Percentiles rank a stretch among this genome's conserved stretches.
phyloP scores from a whole-genome alignment of 1,140 invertebrate species.

The Drosophila pseudoananassae region DNA sequence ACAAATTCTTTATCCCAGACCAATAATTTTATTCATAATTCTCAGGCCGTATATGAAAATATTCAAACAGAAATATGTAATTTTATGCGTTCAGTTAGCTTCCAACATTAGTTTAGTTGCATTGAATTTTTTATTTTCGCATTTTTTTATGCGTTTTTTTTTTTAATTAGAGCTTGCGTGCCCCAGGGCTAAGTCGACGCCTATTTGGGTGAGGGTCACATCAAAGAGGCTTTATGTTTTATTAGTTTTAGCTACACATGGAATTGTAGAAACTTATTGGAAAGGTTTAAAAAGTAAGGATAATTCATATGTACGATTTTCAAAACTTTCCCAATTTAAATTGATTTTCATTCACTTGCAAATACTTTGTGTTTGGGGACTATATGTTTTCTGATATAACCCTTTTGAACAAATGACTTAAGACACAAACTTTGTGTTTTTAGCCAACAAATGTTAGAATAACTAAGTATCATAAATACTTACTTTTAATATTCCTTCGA shows the following conservation, averaged over 20 bases:
- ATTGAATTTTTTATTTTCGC: not conserved
- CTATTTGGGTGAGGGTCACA: constrained; percentile 47
- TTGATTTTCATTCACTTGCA: too few species aligned
- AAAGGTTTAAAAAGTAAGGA: too few species aligned
- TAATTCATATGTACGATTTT: too few species aligned
- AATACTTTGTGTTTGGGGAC: too few species aligned
- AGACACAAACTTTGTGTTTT: too few species aligned
- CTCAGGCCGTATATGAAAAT: constrained; percentile 23
- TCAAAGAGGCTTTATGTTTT: not conserved
- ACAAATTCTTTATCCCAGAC: constrained; percentile 10
- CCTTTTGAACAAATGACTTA: too few species aligned
- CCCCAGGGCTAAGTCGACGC: constrained; percentile 32
- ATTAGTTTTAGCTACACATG: not conserved
- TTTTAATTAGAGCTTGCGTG: constrained; percentile 42
- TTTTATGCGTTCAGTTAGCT: constrained; percentile 17
- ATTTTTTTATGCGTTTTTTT: constrained; percentile 7
- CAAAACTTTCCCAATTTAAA: too few species aligned
- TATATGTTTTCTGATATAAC: too few species aligned
- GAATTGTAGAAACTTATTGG: not conserved
- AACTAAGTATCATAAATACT: too few species aligned
- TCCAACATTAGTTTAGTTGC: constrained; percentile 29
- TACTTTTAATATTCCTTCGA: too few species aligned
- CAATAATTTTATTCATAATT: constrained; percentile 67
- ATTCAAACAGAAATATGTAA: not conserved
- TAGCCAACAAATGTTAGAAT: too few species aligned